These are phyloP conservation scores for Pantala flavescens DNA, from an alignment of 1,140 invertebrate genomes.

Conservation along the genomic window DNA sequence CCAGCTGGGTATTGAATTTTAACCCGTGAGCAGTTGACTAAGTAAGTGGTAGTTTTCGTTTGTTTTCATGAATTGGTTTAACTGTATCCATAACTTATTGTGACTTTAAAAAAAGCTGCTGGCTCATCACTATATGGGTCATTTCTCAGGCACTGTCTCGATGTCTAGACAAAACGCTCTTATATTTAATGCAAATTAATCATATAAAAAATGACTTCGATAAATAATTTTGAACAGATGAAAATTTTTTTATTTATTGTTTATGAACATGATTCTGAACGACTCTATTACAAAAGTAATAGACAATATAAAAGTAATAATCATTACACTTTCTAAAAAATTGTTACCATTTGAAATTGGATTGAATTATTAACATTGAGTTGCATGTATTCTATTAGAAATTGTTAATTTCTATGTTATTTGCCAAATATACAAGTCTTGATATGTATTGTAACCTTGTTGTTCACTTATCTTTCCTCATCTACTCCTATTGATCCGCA, in stretches of 20 bases:
- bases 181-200: neutral
- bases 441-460: neutral
- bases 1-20: neutral
- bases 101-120: neutral
- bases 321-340: neutral
- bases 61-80: no score
- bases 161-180: neutral
- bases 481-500: no score
- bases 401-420: neutral
- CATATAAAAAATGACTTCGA: no score
- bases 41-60: neutral
- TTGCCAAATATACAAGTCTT: neutral
- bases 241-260: no score
- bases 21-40: neutral
- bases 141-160: neutral
- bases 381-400: neutral
- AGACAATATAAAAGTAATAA: neutral
- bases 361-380: neutral
- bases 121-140: neutral
- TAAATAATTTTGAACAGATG: no score
- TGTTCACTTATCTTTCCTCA: no score
- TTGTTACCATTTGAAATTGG: constrained; percentile 1
- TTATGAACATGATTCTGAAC: no score
- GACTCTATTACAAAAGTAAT: neutral
- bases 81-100: no score